These are phyloP conservation scores for Casuarius casuarius DNA, from an alignment of 2,113 vertebrate species.

Conservation along the genomic window DNA sequence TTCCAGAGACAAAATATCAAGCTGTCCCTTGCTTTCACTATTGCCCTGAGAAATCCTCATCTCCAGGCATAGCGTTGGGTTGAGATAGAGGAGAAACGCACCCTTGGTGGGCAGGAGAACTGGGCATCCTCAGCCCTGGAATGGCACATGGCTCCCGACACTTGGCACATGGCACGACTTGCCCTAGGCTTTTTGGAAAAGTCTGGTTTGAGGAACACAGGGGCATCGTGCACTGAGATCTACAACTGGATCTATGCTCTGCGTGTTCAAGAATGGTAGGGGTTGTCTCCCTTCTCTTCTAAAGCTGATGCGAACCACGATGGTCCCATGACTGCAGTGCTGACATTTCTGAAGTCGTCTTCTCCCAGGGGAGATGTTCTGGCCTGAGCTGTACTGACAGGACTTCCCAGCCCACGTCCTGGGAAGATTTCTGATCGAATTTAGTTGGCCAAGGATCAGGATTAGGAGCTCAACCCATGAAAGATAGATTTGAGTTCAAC, in stretches of 20 bases:
- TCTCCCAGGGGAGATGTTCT: background rate
- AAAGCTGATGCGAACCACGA: fast-evolving
- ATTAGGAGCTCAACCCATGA: background rate
- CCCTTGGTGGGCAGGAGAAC: too few relatives aligned
- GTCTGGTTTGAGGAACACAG: background rate
- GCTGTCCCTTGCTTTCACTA: background rate
- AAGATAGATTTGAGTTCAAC: background rate
- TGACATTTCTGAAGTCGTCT: background rate
- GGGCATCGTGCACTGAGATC: fast-evolving
- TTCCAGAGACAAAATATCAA: background rate
- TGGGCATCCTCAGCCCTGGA: background rate
- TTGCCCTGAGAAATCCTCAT: background rate
- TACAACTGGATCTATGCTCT: background rate
- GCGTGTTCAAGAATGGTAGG: background rate
- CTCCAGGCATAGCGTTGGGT: background rate
- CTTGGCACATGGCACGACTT: background rate
- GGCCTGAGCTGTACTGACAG: background rate
- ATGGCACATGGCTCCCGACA: background rate
- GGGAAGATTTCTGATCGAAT: background rate
- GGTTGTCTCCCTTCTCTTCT: background rate
- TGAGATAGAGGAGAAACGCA: fast-evolving
- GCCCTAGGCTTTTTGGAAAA: too few relatives aligned
- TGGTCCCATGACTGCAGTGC: background rate
- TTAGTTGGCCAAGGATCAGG: background rate
- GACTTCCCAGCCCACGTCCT: fast-evolving